Evolutionary conservation across 2,797 vertebrate species (phyloP).

Genomic region (Sebastes minor): DNA sequence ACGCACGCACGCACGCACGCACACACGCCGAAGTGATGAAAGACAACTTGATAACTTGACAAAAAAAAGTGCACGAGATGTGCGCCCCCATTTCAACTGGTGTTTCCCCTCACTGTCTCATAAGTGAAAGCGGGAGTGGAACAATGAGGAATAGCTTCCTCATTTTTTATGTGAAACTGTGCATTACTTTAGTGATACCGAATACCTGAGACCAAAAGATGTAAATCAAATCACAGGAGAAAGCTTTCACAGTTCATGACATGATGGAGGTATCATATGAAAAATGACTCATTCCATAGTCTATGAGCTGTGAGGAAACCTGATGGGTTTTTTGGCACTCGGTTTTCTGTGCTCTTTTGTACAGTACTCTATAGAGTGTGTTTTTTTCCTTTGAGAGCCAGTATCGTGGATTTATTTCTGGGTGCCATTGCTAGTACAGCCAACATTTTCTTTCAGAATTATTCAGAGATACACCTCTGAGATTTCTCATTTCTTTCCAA

Average conservation of each 20-base stretch:
- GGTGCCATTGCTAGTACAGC: neutral
- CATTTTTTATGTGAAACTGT: neutral
- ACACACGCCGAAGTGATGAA: neutral
- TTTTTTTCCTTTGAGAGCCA: neutral
- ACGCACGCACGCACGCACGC: neutral
- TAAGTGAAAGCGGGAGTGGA: neutral
- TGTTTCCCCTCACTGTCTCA: neutral
- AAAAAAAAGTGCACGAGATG: neutral
- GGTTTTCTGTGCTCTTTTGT: neutral
- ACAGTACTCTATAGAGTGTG: neutral
- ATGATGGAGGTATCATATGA: neutral
- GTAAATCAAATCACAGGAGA: constrained; percentile 1
- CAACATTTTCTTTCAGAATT: neutral
- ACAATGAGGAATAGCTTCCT: neutral
- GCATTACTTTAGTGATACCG: neutral
- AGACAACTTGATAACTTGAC: constrained; percentile 16
- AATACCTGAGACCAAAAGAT: constrained; percentile 1
- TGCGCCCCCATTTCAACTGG: neutral
- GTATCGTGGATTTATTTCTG: neutral
- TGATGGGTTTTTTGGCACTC: neutral
- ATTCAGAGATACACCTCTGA: neutral
- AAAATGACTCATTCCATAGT: neutral
- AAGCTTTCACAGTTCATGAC: neutral
- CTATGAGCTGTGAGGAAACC: neutral
- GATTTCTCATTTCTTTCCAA: neutral